phyloP scores from a whole-genome alignment of 1,140 invertebrate genomes.

The Brachionus rubens region DNA sequence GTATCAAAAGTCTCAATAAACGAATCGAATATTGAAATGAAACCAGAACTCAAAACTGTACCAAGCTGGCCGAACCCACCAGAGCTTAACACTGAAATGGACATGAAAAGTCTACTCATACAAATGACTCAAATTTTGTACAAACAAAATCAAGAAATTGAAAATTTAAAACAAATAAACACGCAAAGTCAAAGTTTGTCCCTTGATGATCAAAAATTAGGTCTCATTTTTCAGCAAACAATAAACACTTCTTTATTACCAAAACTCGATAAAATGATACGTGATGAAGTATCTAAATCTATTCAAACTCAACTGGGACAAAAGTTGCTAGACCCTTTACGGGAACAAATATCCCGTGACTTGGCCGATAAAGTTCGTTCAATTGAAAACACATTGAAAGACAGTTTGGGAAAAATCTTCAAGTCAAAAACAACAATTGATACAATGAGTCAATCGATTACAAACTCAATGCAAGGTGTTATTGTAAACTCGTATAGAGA shows the following conservation, averaged over 20 bases:
- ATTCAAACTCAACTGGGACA: conserved; percentile 56
- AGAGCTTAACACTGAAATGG: not conserved
- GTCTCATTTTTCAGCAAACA: conserved; percentile 52
- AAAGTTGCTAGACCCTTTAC: conserved; percentile 66
- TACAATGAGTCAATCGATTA: conserved; percentile 68
- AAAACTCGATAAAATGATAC: conserved; percentile 54
- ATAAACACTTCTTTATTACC: conserved; percentile 52
- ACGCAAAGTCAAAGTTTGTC: not conserved
- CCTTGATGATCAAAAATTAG: conserved; percentile 50
- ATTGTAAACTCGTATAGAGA: conserved; percentile 72
- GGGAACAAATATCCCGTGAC: conserved; percentile 69
- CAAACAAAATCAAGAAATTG: conserved; percentile 17
- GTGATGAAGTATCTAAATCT: conserved; percentile 51
- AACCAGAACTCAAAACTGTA: not conserved
- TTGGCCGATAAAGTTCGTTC: conserved; percentile 69
- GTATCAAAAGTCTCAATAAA: conserved; percentile 9
- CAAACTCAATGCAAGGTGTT: conserved; percentile 66
- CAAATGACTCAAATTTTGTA: conserved; percentile 8
- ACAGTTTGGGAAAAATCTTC: conserved; percentile 74
- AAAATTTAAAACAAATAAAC: not conserved
- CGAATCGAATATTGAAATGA: not conserved
- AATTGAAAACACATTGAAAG: conserved; percentile 71
- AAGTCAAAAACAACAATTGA: conserved; percentile 74
- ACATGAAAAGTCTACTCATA: conserved; percentile 9
- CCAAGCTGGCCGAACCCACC: conserved; percentile 28